Evolutionary conservation across 2,888 invertebrate species (phyloP), one percentile per base, ranked within the genome.

Genomic region (Drosophila longiperda): DNA sequence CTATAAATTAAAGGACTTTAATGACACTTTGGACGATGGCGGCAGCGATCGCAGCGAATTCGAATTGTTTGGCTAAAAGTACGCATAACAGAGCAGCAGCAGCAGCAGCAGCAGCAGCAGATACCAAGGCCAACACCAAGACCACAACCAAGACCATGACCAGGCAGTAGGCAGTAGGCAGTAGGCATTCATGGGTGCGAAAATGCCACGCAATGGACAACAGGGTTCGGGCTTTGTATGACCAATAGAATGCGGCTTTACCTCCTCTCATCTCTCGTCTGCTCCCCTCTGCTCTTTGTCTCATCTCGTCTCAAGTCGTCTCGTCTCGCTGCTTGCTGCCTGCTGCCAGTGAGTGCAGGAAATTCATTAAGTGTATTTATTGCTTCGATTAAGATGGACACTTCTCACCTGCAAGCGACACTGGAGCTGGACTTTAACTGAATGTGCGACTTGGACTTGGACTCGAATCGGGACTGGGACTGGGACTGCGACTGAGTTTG

Each of bases 311-410:
- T n/a, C 54, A 20, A 45, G 45, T 26, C 29, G 33, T 48, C 48
- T 53, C 58, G 33, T 42, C 38, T 29, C 45, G 64, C 38, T 23
- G 54, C 49, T 48, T 38, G 52, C 59, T 62, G 69, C 49, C 60
- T 66, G 40, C 65, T 55, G 61, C 55, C 66, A 58, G 77, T 74
- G 88, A 88, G 86, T 88, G 88, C 82, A 90, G 90, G 88, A 88
- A 88, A 88, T 89, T 87, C 88, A 88, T 90, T 90, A 90, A 85
- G 86, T 82, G 83, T 90, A 90, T 90, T 90, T 90, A 90, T 90
- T 90, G 87, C 90, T 86, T 88, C 90, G 86, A 88, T 90, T 90
- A 88, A 88, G 86, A 85, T 84, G 87, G 87, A 90, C 90, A 89
- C 88, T 90, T 89, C 89, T 87, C 87, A 88, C 87, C 87, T 87